Conservation (phyloP, 2,113 vertebrate species). For the Carassius gibelio region DNA sequence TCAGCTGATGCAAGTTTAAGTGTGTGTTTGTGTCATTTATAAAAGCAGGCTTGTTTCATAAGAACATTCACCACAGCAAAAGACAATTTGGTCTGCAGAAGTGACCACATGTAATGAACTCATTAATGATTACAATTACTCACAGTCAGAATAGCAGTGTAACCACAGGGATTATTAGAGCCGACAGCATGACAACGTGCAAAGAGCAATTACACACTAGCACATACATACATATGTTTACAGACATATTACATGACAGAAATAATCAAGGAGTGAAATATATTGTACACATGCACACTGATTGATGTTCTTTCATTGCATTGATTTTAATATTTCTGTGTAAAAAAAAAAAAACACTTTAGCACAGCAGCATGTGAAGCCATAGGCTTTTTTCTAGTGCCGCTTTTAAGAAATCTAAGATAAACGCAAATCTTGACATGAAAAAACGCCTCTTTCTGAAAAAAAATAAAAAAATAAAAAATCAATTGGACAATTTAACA, state of each 20-base stretch:
- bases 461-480: constrained; percentile 7
- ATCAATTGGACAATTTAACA: constrained; percentile 27
- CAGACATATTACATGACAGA: not conserved
- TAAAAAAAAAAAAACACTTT: not conserved
- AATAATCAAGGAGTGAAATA: not conserved
- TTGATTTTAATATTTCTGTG: not conserved
- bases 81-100: constrained; percentile 6
- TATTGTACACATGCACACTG: not conserved
- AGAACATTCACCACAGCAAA: not conserved
- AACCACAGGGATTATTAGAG: constrained; percentile 22
- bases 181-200: not conserved
- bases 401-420: not conserved
- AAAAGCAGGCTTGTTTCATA: not conserved
- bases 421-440: not conserved
- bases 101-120: constrained; percentile 28
- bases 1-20: not conserved
- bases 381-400: not conserved
- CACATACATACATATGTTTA: not conserved
- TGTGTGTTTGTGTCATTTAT: not conserved
- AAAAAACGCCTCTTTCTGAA: not conserved
- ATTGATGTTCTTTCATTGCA: not conserved
- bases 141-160: constrained; percentile 3
- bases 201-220: constrained; percentile 23
- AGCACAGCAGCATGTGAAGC: not conserved
- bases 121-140: constrained; percentile 13